Conservation (phyloP, 2,113 vertebrate genomes). For the Emydocephalus ijimae region DNA sequence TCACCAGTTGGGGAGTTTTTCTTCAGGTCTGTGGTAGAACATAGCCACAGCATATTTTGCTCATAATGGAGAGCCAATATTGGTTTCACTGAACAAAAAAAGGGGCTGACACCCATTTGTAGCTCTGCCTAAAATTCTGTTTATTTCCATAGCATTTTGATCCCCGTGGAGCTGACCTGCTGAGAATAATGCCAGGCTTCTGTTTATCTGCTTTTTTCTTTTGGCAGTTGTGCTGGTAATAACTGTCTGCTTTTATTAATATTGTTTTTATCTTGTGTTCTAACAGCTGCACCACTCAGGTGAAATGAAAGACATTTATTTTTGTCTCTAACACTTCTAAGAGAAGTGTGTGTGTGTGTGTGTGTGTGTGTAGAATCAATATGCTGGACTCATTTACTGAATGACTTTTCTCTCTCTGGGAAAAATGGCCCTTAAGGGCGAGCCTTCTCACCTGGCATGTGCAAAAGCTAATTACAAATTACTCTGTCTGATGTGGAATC, state of each 20-base stretch:
- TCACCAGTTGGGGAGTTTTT: not conserved
- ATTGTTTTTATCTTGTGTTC: slow-evolving; percentile 53
- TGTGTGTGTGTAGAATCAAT: slow-evolving; percentile 42
- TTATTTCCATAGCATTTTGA: slow-evolving; percentile 20
- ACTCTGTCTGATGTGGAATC: slow-evolving; percentile 35
- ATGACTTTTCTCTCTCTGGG: slow-evolving; percentile 52
- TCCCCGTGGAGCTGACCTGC: slow-evolving; percentile 28
- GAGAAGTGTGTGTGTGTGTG: not conserved
- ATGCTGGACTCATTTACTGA: slow-evolving; percentile 55
- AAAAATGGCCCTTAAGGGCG: slow-evolving; percentile 43
- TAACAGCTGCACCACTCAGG: slow-evolving; percentile 46
- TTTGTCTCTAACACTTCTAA: slow-evolving; percentile 36
- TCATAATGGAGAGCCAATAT: not conserved
- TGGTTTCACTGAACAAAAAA: not conserved
- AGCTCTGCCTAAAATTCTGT: slow-evolving; percentile 13
- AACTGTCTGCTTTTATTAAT: slow-evolving; percentile 59
- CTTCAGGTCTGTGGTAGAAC: too few relatives aligned
- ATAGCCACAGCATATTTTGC: not conserved
- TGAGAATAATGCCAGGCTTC: slow-evolving; percentile 21
- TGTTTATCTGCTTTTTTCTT: slow-evolving; percentile 46
- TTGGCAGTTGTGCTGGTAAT: slow-evolving; percentile 35
- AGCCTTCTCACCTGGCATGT: slow-evolving; percentile 42
- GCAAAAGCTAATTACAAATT: slow-evolving; percentile 60
- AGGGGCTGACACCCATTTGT: not conserved
- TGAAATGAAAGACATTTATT: slow-evolving; percentile 68